Conservation (phyloP, 1,140 invertebrate genomes). For the Brachionus plicatilis region DNA sequence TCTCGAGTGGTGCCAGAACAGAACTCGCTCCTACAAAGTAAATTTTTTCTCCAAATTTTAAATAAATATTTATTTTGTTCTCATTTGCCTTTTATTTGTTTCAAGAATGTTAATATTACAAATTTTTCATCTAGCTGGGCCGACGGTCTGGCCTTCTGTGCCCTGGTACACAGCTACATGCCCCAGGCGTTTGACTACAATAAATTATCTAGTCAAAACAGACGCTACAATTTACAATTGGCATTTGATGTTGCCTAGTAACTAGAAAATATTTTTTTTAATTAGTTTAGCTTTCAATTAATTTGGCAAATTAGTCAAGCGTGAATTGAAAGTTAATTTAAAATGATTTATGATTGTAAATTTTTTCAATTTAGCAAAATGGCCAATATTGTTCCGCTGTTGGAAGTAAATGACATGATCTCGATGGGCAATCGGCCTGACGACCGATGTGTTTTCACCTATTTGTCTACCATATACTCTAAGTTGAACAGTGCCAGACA, state of each 20-base stretch:
- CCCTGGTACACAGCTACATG: slow-evolving; percentile 93
- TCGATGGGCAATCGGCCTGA: slow-evolving; percentile 65
- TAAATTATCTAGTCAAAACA: slow-evolving; percentile 72
- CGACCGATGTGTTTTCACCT: slow-evolving; percentile 99
- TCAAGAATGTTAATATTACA: slow-evolving; percentile 76
- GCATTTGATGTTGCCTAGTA: slow-evolving; percentile 95
- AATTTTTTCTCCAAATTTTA: neutral
- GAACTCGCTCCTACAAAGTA: slow-evolving; percentile 34
- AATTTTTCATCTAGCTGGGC: slow-evolving; percentile 90
- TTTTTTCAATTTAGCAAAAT: neutral
- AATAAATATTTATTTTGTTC: slow-evolving; percentile 6
- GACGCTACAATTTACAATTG: slow-evolving; percentile 86
- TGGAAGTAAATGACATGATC: slow-evolving; percentile 40
- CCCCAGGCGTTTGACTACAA: slow-evolving; percentile 76
- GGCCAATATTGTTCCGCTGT: slow-evolving; percentile 19
- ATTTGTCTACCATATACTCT: slow-evolving; percentile 85
- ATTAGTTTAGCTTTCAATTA: neutral
- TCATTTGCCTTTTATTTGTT: slow-evolving; percentile 40
- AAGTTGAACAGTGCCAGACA: neutral
- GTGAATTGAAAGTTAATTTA: slow-evolving; percentile 47
- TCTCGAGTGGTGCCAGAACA: slow-evolving; percentile 38
- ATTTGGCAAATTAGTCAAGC: neutral
- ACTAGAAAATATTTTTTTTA: neutral
- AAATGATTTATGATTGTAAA: neutral
- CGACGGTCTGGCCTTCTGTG: slow-evolving; percentile 96